Conservation (phyloP, 2,797 vertebrate species). For the Cygnus olor region DNA sequence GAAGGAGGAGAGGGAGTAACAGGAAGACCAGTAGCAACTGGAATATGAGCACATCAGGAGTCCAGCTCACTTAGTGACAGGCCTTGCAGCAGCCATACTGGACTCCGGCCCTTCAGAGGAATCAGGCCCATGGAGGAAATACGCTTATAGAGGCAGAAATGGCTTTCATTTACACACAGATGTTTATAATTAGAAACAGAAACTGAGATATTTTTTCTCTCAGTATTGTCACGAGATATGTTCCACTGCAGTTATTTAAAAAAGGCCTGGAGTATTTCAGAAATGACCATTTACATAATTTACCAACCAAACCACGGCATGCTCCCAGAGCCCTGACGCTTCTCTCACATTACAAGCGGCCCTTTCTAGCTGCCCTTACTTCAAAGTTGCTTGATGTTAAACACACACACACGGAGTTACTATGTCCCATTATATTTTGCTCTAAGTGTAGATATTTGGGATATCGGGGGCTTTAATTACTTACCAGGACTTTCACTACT, state of each 20-base stretch:
- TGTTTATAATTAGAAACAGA: background rate
- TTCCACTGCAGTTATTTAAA: background rate
- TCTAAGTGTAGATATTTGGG: background rate
- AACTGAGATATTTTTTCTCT: background rate
- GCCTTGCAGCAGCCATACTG: background rate
- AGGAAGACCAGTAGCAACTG: background rate
- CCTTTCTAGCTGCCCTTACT: background rate
- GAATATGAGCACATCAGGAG: background rate
- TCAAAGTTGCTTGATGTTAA: background rate
- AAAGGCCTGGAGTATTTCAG: background rate
- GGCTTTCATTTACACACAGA: background rate
- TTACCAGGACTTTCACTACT: background rate
- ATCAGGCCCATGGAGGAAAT: background rate
- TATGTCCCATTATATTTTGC: background rate
- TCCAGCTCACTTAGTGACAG: background rate
- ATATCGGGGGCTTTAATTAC: constrained; percentile 3
- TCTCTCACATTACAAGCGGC: background rate
- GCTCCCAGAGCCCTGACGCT: background rate
- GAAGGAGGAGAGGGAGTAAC: background rate
- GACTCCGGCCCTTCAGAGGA: background rate
- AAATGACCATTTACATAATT: background rate
- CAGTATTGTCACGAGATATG: background rate
- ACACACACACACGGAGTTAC: background rate
- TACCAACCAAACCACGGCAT: background rate
- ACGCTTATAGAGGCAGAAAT: background rate